Base-by-base conservation (phyloP, 2,888 invertebrate species). In the Parelbella ahira region DNA sequence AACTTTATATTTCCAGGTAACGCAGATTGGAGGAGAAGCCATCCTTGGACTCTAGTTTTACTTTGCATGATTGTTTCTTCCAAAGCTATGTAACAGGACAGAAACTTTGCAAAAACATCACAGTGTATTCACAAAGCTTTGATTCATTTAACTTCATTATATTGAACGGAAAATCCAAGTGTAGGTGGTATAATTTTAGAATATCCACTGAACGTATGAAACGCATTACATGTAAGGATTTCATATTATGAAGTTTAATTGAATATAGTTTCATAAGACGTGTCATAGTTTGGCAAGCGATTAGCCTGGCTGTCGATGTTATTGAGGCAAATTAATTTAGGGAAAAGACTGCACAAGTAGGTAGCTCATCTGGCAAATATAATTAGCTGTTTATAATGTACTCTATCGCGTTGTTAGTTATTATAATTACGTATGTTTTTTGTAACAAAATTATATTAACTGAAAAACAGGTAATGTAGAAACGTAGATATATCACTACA, bases 381-480 rank as follows among this genome's bases (percentile, higher is more conserved):
- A 19, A 15, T n/a, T n/a, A n/a, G n/a, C n/a, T n/a, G n/a, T n/a
- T n/a, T n/a, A n/a, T n/a, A n/a, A n/a, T n/a, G n/a, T n/a, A n/a
- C n/a, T n/a, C n/a, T n/a, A n/a, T n/a, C n/a, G n/a, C n/a, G n/a
- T n/a, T n/a, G n/a, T n/a, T n/a, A n/a, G n/a, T n/a, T n/a, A n/a
- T n/a, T n/a, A n/a, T n/a, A n/a, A n/a, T n/a, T n/a, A n/a, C n/a
- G n/a, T n/a, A n/a, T n/a, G n/a, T n/a, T n/a, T 25, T 32, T 25
- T 39, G 11, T 24, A 30, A 9, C 12, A 13, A 49, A 50, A 49
- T 51, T 52, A 59, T 57, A 63, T 60, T 66, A 64, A 68, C 60
- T 68, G 56, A 58, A 61, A 73, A 74, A 73, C 77, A 76, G 76
- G 75, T 77, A 64, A 60, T 56, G 61, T 71, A 74, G 66, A 60